Conservation (phyloP, 2,797 vertebrate genomes). For the Falco berigora region DNA sequence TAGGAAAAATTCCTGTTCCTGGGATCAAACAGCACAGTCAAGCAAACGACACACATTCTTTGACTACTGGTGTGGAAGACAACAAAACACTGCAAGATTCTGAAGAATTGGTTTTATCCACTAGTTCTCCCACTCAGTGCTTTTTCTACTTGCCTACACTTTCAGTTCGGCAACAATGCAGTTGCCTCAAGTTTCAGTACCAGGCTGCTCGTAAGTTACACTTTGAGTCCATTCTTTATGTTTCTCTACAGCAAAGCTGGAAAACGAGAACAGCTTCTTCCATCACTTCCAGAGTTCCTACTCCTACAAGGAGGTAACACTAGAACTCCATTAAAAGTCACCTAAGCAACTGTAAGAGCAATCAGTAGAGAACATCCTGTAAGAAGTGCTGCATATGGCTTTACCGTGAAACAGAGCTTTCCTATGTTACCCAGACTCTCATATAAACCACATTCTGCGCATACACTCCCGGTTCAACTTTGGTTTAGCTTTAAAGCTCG, state of each 20-base stretch:
- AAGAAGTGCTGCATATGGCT: neutral
- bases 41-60: neutral
- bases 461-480: neutral
- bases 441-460: neutral
- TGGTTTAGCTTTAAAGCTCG: neutral
- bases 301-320: neutral
- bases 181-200: neutral
- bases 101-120: neutral
- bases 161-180: neutral
- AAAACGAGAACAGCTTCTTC: neutral
- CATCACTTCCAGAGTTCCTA: neutral
- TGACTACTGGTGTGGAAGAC: rapidly evolving
- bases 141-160: neutral
- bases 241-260: neutral
- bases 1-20: neutral
- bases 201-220: neutral
- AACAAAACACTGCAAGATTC: neutral
- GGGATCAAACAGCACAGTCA: neutral
- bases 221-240: rapidly evolving
- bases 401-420: neutral
- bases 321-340: neutral
- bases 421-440: neutral
- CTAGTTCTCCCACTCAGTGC: neutral
- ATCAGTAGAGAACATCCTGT: neutral
- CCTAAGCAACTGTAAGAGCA: neutral